A percentile compares a stretch with the other conserved stretches of the same genome.
phyloP scores from a whole-genome alignment of 2,888 invertebrate species.

The Dryobota labecula region DNA sequence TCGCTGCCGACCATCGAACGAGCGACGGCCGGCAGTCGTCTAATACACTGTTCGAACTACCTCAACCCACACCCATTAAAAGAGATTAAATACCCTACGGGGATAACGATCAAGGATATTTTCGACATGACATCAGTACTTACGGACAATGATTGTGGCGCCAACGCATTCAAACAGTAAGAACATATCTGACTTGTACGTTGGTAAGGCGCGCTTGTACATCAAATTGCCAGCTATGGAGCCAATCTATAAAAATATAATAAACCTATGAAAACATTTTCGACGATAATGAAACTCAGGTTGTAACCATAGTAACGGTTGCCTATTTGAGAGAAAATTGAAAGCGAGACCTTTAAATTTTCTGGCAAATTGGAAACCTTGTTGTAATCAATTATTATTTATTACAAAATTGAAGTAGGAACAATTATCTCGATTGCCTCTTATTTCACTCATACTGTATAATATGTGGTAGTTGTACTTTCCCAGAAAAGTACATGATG shows the following conservation, averaged over 20 bases:
- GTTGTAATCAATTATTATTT: neutral
- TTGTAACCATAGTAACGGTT: neutral
- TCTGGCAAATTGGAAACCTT: too few relatives aligned
- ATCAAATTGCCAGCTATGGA: slow-evolving; percentile 93
- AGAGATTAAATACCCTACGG: neutral
- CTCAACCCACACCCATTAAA: neutral
- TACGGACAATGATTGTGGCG: slow-evolving; percentile 88
- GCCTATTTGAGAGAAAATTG: neutral
- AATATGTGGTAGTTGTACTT: neutral
- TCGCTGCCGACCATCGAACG: too few relatives aligned
- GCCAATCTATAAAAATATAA: slow-evolving; percentile 88
- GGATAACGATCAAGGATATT: neutral
- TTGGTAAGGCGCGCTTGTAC: slow-evolving; percentile 90
- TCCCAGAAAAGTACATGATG: neutral
- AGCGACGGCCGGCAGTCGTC: too few relatives aligned
- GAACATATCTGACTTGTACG: slow-evolving; percentile 93
- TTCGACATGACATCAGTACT: slow-evolving; percentile 67
- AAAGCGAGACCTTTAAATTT: too few relatives aligned
- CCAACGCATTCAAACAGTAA: slow-evolving; percentile 90
- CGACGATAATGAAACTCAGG: neutral
- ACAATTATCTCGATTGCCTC: neutral
- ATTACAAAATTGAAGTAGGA: neutral
- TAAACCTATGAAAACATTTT: neutral
- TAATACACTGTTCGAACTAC: neutral
- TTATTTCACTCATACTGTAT: neutral